These are phyloP conservation scores for Ips nitidus DNA, from an alignment of 1,140 invertebrate genomes.

Conservation along the genomic window DNA sequence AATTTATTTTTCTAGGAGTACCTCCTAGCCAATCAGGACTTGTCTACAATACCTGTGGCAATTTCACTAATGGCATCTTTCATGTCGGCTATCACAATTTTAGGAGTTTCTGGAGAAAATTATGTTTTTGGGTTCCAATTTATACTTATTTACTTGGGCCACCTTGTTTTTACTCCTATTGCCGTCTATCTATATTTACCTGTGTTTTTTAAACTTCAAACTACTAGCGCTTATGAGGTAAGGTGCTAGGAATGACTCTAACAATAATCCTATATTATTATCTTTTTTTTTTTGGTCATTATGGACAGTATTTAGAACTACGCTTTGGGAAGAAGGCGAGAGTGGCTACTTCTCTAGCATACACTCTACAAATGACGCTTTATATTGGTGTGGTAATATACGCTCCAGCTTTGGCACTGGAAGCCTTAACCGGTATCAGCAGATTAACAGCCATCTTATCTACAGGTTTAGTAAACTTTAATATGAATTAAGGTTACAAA, in stretches of 20 bases:
- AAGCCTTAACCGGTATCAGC: conserved; percentile 81
- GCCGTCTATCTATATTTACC: conserved; percentile 82
- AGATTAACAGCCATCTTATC: conserved; percentile 74
- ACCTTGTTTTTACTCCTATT: conserved; percentile 78
- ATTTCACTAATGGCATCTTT: conserved; percentile 93
- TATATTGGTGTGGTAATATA: conserved; percentile 94
- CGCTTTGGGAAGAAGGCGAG: conserved; percentile 74
- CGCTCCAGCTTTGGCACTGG: conserved; percentile 86
- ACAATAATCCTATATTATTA: neutral
- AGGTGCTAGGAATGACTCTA: too few relatives aligned
- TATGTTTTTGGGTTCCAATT: conserved; percentile 84
- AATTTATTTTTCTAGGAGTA: conserved; percentile 67
- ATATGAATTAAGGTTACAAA: neutral
- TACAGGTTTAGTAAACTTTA: conserved; percentile 60
- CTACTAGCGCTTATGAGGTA: conserved; percentile 86
- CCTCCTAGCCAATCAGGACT: conserved; percentile 74
- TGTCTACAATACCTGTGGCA: conserved; percentile 76
- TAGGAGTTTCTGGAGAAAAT: conserved; percentile 85
- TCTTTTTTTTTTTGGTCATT: neutral
- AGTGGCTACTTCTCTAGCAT: conserved; percentile 72
- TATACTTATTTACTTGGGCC: conserved; percentile 78
- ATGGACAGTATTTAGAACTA: conserved; percentile 74
- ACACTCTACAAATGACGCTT: conserved; percentile 80
- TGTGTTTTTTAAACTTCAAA: conserved; percentile 84
- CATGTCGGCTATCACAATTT: conserved; percentile 89